Percentiles rank a stretch among this genome's conserved stretches.
Conservation (phyloP, 2,797 vertebrate species). For the Chiloscyllium punctatum region DNA sequence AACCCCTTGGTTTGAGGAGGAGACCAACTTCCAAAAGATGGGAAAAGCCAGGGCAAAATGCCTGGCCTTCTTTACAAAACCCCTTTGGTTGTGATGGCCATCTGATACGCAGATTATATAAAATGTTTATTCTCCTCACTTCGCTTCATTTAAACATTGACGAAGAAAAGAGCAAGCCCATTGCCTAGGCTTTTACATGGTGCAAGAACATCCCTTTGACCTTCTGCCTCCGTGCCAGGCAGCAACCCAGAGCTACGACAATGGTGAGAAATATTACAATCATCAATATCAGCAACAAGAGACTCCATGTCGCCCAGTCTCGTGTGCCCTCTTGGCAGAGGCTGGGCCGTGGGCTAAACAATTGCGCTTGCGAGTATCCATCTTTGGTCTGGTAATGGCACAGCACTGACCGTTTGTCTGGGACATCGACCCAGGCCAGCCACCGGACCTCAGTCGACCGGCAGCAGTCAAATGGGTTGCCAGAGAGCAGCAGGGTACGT, state of each 20-base stretch:
- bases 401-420: conserved; percentile 62
- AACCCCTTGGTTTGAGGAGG: neutral
- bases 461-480: conserved; percentile 86
- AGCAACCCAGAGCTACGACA: neutral
- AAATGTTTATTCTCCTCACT: neutral
- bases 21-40: neutral
- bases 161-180: neutral
- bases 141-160: conserved; percentile 15
- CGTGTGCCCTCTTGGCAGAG: neutral
- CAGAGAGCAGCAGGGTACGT: conserved; percentile 74
- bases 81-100: neutral
- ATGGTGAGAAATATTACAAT: neutral
- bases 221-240: neutral
- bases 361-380: neutral
- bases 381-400: conserved; percentile 56
- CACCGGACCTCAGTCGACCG: conserved; percentile 69
- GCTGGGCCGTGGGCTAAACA: neutral
- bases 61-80: neutral
- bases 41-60: neutral
- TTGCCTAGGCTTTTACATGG: conserved; percentile 18
- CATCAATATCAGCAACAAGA: neutral
- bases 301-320: neutral
- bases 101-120: neutral
- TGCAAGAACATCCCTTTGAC: neutral
- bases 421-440: conserved; percentile 71